These are phyloP conservation scores for Amphipyra tragopoginis DNA, from an alignment of 2,888 invertebrate species.

Conservation along the genomic window DNA sequence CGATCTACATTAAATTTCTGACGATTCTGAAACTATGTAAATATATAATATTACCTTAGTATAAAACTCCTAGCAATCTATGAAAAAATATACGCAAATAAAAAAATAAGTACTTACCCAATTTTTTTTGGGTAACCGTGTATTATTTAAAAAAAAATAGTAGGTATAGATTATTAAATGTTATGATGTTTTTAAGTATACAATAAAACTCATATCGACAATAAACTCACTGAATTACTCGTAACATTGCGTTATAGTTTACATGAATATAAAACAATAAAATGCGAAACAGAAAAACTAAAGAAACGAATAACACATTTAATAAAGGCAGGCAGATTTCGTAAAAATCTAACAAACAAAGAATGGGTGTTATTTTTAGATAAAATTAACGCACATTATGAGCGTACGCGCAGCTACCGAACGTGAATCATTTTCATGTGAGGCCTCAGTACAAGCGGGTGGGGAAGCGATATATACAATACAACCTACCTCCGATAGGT, in stretches of 20 bases:
- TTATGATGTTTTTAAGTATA: constrained; percentile 56
- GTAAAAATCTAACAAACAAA: constrained; percentile 87
- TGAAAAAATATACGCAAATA: constrained; percentile 5
- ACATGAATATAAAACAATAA: constrained; percentile 61
- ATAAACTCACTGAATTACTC: constrained; percentile 57
- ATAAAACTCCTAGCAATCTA: too few relatives aligned
- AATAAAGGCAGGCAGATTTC: constrained; percentile 81
- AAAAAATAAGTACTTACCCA: constrained; percentile 2
- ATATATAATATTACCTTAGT: not conserved
- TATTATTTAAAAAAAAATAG: constrained; percentile 7
- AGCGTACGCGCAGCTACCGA: constrained; percentile 80
- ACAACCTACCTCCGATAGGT: not conserved
- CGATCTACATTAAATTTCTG: constrained; percentile 20
- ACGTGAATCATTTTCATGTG: constrained; percentile 81
- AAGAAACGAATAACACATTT: constrained; percentile 66
- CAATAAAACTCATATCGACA: constrained; percentile 59
- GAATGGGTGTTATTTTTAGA: constrained; percentile 88
- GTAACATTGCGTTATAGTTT: constrained; percentile 54
- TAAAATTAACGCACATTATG: constrained; percentile 88
- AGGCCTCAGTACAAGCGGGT: constrained; percentile 61
- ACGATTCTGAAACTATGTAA: not conserved
- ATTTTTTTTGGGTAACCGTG: not conserved
- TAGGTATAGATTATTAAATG: constrained; percentile 44
- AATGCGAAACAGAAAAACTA: constrained; percentile 55
- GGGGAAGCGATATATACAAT: not conserved